Conservation (phyloP, 2,888 invertebrate genomes). For the Polyommatus icarus region DNA sequence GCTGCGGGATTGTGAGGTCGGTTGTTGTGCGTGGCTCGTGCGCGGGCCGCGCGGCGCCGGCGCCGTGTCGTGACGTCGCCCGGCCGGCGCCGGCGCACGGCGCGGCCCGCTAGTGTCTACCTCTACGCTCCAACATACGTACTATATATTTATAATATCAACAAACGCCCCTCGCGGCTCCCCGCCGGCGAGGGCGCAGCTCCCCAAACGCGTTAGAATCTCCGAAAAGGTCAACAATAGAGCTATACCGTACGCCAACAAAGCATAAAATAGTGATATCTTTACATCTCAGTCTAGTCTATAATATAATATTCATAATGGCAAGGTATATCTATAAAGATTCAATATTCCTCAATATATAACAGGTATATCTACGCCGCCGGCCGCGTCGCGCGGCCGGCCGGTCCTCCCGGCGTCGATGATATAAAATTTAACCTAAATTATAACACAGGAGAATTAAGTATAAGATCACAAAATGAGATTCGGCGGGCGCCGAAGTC, state of each 20-base stretch:
- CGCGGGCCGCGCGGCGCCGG: conserved; percentile 45
- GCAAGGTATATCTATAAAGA: conserved; percentile 80
- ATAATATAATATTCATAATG: conserved; percentile 74
- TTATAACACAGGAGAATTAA: conserved; percentile 81
- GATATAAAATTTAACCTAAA: conserved; percentile 81
- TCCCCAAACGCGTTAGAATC: conserved; percentile 53
- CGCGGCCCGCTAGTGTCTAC: conserved; percentile 49
- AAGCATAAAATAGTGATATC: conserved; percentile 81
- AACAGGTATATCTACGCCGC: conserved; percentile 77
- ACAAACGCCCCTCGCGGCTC: conserved; percentile 50
- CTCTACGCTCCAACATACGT: conserved; percentile 61
- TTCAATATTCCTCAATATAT: conserved; percentile 77
- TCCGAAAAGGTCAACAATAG: conserved; percentile 68
- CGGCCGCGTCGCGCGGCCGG: conserved; percentile 70
- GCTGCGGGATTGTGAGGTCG: conserved; percentile 67
- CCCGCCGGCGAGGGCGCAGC: not conserved
- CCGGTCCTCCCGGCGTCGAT: conserved; percentile 78
- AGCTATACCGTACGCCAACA: conserved; percentile 76
- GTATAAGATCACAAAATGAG: conserved; percentile 82
- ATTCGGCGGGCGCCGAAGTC: conserved; percentile 78
- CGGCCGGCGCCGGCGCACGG: conserved; percentile 32
- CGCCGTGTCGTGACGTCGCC: conserved; percentile 31
- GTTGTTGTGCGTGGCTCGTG: conserved; percentile 64
- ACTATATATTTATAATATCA: conserved; percentile 56
- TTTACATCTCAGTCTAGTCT: conserved; percentile 81